Conservation (phyloP, 2,797 vertebrate species). For the Coluber constrictor region DNA sequence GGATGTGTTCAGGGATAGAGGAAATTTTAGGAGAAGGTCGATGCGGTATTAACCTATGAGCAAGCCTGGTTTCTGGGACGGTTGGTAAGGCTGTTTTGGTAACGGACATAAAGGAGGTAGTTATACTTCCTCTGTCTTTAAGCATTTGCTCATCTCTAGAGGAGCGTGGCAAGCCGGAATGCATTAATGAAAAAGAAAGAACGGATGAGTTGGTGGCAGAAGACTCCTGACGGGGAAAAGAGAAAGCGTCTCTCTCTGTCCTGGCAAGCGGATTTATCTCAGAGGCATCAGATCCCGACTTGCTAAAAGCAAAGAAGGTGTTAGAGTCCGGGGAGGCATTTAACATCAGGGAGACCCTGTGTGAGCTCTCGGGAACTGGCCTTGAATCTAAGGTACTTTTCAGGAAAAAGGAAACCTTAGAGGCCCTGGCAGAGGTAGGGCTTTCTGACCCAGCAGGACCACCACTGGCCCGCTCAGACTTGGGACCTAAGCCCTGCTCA, state of each 20-base stretch:
- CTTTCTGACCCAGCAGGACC: background rate
- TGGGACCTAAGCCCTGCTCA: background rate
- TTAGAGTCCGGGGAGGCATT: background rate
- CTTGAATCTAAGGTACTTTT: background rate
- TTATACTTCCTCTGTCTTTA: background rate
- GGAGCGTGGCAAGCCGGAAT: background rate
- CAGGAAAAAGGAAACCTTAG: slow-evolving; percentile 6
- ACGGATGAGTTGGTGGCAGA: background rate
- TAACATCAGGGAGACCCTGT: background rate
- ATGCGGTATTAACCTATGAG: background rate
- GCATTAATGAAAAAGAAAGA: background rate
- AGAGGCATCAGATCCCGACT: background rate
- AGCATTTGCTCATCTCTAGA: background rate
- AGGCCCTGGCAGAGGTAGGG: background rate
- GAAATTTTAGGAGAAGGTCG: background rate
- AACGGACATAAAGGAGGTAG: background rate
- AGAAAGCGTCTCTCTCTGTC: background rate
- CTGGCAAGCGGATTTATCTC: background rate
- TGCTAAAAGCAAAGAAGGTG: background rate
- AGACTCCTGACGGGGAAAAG: background rate
- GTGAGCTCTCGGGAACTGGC: background rate
- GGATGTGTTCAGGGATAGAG: slow-evolving; percentile 61
- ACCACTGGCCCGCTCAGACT: background rate
- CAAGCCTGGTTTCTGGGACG: background rate
- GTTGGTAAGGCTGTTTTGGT: background rate